These are phyloP conservation scores for Tachysurus vachellii DNA, from an alignment of 2,113 vertebrate genomes.

Conservation along the genomic window DNA sequence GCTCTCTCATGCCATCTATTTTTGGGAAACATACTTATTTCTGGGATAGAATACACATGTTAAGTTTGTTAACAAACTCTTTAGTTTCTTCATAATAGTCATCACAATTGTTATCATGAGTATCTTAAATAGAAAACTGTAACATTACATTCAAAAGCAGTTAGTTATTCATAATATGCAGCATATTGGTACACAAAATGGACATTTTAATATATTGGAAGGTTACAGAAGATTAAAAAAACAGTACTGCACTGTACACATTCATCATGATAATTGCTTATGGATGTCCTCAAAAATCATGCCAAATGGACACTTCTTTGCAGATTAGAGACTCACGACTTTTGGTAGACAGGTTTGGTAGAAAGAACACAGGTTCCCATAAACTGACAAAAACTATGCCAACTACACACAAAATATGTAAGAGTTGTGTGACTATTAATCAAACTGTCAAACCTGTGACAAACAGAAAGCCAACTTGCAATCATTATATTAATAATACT, in stretches of 20 bases:
- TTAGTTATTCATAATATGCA: not conserved
- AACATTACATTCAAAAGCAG: not conserved
- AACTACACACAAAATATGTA: not conserved
- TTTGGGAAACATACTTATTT: not conserved
- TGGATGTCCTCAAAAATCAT: not conserved
- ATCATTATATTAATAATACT: not conserved
- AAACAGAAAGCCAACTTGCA: not conserved
- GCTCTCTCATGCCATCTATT: not conserved
- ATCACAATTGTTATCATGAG: not conserved
- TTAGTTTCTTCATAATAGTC: not conserved
- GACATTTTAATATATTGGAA: not conserved
- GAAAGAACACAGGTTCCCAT: not conserved
- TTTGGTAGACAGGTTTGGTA: not conserved
- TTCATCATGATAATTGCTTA: not conserved
- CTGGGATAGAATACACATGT: not conserved
- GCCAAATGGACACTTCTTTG: not conserved
- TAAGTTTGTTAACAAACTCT: not conserved
- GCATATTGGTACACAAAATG: not conserved
- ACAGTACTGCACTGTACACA: not conserved
- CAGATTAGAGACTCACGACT: too few relatives aligned
- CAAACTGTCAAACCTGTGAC: not conserved
- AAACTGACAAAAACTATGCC: not conserved
- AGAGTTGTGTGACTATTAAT: not conserved
- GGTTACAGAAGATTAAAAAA: not conserved
- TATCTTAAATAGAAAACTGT: not conserved